These are phyloP conservation scores for Onthophagus sagittarius DNA, from an alignment of 2,888 invertebrate genomes.

Conservation along the genomic window DNA sequence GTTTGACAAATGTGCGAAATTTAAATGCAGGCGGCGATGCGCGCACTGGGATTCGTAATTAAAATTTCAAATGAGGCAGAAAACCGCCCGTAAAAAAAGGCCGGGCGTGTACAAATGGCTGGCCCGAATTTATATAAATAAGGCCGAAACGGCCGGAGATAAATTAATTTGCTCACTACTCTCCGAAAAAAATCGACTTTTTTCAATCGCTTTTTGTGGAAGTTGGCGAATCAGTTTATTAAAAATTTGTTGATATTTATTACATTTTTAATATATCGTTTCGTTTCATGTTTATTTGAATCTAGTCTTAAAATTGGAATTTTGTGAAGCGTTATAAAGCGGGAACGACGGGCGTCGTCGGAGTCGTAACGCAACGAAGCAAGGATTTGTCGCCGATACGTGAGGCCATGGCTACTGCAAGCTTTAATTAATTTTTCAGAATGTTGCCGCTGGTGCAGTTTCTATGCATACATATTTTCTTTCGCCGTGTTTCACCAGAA, in stretches of 20 bases:
- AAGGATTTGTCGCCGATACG: conserved; percentile 12
- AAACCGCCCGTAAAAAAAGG: conserved; percentile 2
- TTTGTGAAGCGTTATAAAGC: not conserved
- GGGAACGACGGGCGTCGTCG: not conserved
- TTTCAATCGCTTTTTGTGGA: not conserved
- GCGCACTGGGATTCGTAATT: conserved; percentile 7
- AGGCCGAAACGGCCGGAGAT: conserved; percentile 3
- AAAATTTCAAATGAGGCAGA: conserved; percentile 14
- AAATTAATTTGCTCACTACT: conserved; percentile 2
- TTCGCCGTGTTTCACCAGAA: not conserved
- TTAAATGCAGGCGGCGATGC: conserved; percentile 8
- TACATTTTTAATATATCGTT: not conserved
- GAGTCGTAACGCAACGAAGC: not conserved
- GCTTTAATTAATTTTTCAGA: conserved; percentile 12
- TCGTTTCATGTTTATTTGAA: not conserved
- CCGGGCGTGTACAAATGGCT: conserved; percentile 4
- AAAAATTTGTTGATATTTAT: no score
- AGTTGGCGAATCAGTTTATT: no score
- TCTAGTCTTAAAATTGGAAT: not conserved
- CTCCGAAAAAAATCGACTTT: not conserved
- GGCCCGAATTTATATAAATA: conserved; percentile 12
- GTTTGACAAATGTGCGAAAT: conserved; percentile 9
- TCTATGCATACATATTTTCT: conserved; percentile 8
- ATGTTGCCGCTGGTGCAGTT: conserved; percentile 5
- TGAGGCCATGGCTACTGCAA: conserved; percentile 1